phyloP scores from a whole-genome alignment of 2,888 invertebrate genomes.

The Lepidochitona cinerea region DNA sequence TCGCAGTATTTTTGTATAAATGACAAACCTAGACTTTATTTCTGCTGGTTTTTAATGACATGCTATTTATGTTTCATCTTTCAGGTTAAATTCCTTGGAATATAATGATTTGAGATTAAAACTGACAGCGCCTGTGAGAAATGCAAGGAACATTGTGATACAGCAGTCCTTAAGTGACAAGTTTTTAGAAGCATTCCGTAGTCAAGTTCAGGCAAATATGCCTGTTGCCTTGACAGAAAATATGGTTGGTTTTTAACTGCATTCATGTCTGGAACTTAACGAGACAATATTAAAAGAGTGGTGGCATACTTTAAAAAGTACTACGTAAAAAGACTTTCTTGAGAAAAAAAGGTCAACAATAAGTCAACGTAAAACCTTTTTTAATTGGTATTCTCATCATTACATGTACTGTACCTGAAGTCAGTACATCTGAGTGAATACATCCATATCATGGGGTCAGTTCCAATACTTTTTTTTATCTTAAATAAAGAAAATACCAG shows the following conservation, averaged over 20 bases:
- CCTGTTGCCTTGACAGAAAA: slow-evolving; percentile 44
- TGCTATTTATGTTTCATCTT: neutral
- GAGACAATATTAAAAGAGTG: too few relatives aligned
- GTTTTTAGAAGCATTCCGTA: slow-evolving; percentile 87
- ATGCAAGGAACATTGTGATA: slow-evolving; percentile 81
- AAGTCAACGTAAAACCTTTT: too few relatives aligned
- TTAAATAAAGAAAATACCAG: too few relatives aligned
- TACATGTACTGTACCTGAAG: too few relatives aligned
- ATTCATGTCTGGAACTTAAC: too few relatives aligned
- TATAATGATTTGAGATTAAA: slow-evolving; percentile 84
- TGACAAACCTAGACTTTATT: neutral
- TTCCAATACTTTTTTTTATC: too few relatives aligned
- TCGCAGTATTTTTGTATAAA: neutral
- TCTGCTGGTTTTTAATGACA: neutral
- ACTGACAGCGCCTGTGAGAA: slow-evolving; percentile 78
- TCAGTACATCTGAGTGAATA: too few relatives aligned
- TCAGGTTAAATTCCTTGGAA: slow-evolving; percentile 80
- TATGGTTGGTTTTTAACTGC: slow-evolving; percentile 60
- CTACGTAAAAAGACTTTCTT: too few relatives aligned
- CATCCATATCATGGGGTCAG: too few relatives aligned
- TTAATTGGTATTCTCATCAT: too few relatives aligned
- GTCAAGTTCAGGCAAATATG: slow-evolving; percentile 74
- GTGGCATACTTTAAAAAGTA: too few relatives aligned
- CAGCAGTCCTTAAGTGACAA: slow-evolving; percentile 85
- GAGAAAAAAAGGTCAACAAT: too few relatives aligned